Evolutionary conservation across 2,888 invertebrate species (phyloP).

Genomic region (Calliphora vomitoria): DNA sequence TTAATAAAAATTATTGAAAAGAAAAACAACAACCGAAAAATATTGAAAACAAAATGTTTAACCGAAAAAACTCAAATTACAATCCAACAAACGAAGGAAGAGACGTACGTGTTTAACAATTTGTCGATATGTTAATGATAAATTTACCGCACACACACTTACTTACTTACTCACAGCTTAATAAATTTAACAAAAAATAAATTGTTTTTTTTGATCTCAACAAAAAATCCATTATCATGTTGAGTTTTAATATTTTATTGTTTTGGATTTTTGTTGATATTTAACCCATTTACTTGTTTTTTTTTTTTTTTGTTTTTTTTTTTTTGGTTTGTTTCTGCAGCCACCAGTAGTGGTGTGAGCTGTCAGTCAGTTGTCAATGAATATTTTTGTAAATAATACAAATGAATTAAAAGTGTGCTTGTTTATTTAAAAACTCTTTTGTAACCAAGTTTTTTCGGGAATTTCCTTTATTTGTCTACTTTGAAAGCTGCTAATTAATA

Average conservation of each 20-base stretch:
- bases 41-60: constrained; percentile 15
- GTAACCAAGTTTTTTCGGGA: constrained; percentile 2
- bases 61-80: constrained; percentile 17
- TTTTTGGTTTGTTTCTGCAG: constrained; percentile 5
- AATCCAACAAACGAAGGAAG: constrained; percentile 29
- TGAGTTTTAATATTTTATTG: constrained; percentile 14
- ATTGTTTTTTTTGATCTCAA: constrained; percentile 9
- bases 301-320: too few species aligned
- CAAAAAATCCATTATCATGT: constrained; percentile 67
- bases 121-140: constrained; percentile 60
- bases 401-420: neutral
- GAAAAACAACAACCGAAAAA: constrained; percentile 12
- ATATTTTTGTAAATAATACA: constrained; percentile 13
- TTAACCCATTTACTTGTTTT: constrained; percentile 39
- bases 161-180: neutral
- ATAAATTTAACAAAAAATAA: constrained; percentile 33
- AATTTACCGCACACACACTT: constrained; percentile 43
- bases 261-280: constrained; percentile 34
- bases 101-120: constrained; percentile 47
- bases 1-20: constrained; percentile 64
- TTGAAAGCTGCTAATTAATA: constrained; percentile 49
- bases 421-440: neutral
- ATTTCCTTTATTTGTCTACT: constrained; percentile 1
- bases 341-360: constrained; percentile 55
- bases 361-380: constrained; percentile 70